Conservation (phyloP, 2,797 vertebrate species). For the Mionectes olivaceus region DNA sequence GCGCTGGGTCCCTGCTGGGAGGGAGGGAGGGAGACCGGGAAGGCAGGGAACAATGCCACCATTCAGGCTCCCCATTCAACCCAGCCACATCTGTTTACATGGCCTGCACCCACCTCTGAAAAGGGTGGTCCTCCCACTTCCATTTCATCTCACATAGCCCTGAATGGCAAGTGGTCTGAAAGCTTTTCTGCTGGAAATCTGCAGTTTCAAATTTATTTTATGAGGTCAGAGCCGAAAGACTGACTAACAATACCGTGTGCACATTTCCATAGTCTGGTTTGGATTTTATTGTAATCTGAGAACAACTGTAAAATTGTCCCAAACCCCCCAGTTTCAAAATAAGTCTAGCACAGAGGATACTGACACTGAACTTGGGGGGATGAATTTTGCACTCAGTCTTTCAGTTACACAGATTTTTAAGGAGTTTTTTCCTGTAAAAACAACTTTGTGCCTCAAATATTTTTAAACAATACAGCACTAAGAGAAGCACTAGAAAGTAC, state of each 20-base stretch:
- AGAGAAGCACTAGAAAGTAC: background rate
- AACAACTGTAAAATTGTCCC: conserved; percentile 33
- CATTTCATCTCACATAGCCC: conserved; percentile 28
- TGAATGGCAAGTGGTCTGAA: conserved; percentile 3
- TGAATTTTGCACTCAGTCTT: background rate
- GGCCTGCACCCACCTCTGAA: conserved; percentile 68
- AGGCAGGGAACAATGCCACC: conserved; percentile 70
- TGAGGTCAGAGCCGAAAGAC: conserved; percentile 51
- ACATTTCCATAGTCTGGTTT: conserved; percentile 47
- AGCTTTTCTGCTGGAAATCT: conserved; percentile 20
- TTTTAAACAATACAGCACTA: background rate
- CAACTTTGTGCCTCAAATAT: background rate
- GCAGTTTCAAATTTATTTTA: conserved; percentile 61
- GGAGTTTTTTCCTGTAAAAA: background rate
- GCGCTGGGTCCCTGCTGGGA: conserved; percentile 47
- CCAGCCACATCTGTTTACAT: conserved; percentile 80
- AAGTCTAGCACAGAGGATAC: background rate
- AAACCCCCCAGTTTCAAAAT: conserved; percentile 34
- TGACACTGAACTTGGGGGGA: background rate
- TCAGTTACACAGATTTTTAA: background rate
- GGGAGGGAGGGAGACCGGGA: conserved; percentile 9
- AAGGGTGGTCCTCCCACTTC: conserved; percentile 66
- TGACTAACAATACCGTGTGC: conserved; percentile 46
- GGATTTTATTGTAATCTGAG: conserved; percentile 55
- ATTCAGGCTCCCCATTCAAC: conserved; percentile 73